Base-by-base conservation (phyloP, 2,888 invertebrate genomes). In the Idaea straminata region DNA sequence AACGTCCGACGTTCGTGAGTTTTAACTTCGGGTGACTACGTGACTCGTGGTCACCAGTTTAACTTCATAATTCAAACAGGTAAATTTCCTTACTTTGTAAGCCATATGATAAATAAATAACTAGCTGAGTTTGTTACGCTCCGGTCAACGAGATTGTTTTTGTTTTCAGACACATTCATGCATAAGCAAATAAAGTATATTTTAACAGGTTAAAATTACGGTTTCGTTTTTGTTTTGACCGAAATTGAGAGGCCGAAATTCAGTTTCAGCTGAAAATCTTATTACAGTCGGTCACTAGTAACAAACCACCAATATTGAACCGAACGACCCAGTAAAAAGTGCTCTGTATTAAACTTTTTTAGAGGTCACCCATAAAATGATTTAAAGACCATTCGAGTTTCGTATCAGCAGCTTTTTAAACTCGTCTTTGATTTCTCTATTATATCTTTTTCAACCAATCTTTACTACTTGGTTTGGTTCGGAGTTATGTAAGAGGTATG, bases 321-420 rank as follows among this genome's bases (percentile, higher is more conserved):
- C 64, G 69, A 67, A 72, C 67, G 63, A 61, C 47, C 62, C 69
- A 69, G 71, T 71, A 71, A 72, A 72, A 70, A 72, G 65, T 63
- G 61, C 36, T 63, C 66, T 63, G 61, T 70, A 70, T 72, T 70
- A 70, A 74, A 74, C 65, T 74, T 70, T 71, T 70, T 70, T 70
- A 68, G 71, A 63, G 71, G 68, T 62, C 65, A 57, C 62, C 68
- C 61, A 70, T 72, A 74, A 71, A 71, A 72, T 72, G 67, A 71
- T 71, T 72, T 69, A 69, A 66, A 64, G 69, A 66, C 65, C 59
- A 71, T 73, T 72, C 34, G 64, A 62, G 60, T 69, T 67, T 67
- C 64, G 65, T 67, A 67, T 47, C 63, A 60, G 63, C 65, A 66
- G 59, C 57, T 64, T 62, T 47, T 64, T 34, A 62, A 61, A 38